Percentiles rank a stretch among this genome's conserved stretches.
phyloP scores from a whole-genome alignment of 1,140 invertebrate genomes.

The Calycopis cecrops region DNA sequence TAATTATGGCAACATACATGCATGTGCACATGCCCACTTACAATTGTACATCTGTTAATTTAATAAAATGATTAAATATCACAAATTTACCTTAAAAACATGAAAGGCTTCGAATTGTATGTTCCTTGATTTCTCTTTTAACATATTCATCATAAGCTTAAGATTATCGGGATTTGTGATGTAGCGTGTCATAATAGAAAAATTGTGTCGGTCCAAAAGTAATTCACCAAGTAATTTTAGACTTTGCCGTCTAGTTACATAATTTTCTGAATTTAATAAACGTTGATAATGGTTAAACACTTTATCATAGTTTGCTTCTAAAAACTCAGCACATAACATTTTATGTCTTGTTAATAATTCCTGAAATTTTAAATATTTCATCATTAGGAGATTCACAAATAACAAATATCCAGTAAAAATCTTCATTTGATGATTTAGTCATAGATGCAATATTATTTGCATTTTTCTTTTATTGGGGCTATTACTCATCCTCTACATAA shows the following conservation, averaged over 20 bases:
- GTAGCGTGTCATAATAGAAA: slow-evolving; percentile 98
- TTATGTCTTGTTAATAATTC: slow-evolving; percentile 99
- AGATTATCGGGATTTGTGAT: slow-evolving; percentile 99
- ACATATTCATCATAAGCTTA: slow-evolving; percentile 99
- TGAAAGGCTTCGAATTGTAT: slow-evolving; percentile 99
- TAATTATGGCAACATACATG: too few relatives aligned
- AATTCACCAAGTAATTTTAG: slow-evolving; percentile 98
- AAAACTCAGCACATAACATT: slow-evolving; percentile 97
- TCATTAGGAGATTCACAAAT: not conserved
- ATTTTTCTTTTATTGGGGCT: too few relatives aligned
- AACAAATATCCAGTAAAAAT: not conserved
- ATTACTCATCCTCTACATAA: too few relatives aligned
- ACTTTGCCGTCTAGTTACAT: slow-evolving; percentile 97
- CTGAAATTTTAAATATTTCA: slow-evolving; percentile 75
- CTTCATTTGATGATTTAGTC: not conserved
- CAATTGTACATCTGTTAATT: not conserved
- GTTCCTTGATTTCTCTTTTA: slow-evolving; percentile 98
- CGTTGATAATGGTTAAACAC: slow-evolving; percentile 98
- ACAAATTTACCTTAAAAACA: slow-evolving; percentile 94
- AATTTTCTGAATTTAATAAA: slow-evolving; percentile 98
- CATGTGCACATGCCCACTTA: too few relatives aligned
- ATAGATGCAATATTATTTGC: too few relatives aligned
- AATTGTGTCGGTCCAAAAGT: slow-evolving; percentile 98
- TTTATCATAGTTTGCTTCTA: slow-evolving; percentile 99
- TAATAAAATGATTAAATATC: not conserved